phyloP scores from a whole-genome alignment of 2,113 vertebrate genomes.

The Suricata suricatta region DNA sequence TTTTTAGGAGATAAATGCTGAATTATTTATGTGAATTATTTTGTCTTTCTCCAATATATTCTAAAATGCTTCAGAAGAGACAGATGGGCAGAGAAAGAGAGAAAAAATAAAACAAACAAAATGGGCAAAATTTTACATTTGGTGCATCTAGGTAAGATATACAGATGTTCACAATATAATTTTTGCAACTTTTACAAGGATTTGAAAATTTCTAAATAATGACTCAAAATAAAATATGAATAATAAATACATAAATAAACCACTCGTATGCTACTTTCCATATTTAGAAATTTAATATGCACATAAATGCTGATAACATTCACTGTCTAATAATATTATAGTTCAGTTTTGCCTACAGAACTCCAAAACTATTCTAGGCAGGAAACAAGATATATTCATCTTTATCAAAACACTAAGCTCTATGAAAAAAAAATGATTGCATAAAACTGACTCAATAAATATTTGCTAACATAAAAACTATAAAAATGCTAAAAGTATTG shows the following conservation, averaged over 20 bases:
- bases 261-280: background rate
- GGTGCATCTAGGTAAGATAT: background rate
- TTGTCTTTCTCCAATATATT: background rate
- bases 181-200: background rate
- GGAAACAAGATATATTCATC: background rate
- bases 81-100: background rate
- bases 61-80: background rate
- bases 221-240: background rate
- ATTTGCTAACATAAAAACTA: background rate
- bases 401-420: conserved; percentile 17
- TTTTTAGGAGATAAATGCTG: background rate
- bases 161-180: background rate
- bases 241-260: background rate
- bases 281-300: conserved; percentile 17
- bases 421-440: background rate
- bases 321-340: background rate
- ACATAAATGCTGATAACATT: background rate
- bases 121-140: background rate
- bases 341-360: background rate
- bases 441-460: background rate
- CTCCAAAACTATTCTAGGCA: background rate
- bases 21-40: conserved; percentile 24
- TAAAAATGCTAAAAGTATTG: background rate
- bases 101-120: background rate
- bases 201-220: background rate